A percentile compares a stretch with the other conserved stretches of the same genome.
These are phyloP conservation scores for Macropis europaea DNA, from an alignment of 2,888 invertebrate genomes.

Conservation along the genomic window DNA sequence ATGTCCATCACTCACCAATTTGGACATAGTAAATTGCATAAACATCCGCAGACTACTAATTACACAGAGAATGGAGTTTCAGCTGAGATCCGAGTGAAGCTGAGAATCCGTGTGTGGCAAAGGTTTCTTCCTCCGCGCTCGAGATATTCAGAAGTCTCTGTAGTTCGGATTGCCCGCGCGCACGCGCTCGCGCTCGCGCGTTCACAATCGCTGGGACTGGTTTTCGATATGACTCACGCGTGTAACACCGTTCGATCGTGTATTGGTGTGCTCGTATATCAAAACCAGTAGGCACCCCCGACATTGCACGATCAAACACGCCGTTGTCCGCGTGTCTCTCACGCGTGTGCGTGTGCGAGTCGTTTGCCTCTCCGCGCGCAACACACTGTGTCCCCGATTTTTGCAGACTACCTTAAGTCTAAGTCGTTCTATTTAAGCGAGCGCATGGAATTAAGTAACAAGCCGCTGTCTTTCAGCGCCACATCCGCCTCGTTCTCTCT, in stretches of 20 bases:
- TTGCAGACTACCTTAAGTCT: constrained; percentile 72
- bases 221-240: constrained; percentile 77
- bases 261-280: constrained; percentile 78
- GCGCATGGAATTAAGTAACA: constrained; percentile 74
- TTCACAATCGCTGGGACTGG: constrained; percentile 72
- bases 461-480: constrained; percentile 72
- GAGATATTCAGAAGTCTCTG: constrained; percentile 71
- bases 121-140: constrained; percentile 5
- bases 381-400: constrained; percentile 69
- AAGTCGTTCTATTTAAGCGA: constrained; percentile 75
- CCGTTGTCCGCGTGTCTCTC: constrained; percentile 35
- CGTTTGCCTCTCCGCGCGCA: constrained; percentile 48
- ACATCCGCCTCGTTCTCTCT: constrained; percentile 65
- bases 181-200: constrained; percentile 29
- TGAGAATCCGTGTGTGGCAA: too few species aligned
- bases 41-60: too few species aligned
- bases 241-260: constrained; percentile 70
- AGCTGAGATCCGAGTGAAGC: too few species aligned
- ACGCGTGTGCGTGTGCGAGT: constrained; percentile 22
- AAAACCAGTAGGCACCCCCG: constrained; percentile 79
- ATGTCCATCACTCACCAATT: too few species aligned
- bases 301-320: constrained; percentile 69
- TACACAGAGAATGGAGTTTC: too few species aligned
- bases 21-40: too few species aligned
- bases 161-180: constrained; percentile 40